Evolutionary conservation across 2,888 invertebrate genomes (phyloP).

Genomic region (Smittia sp.): DNA sequence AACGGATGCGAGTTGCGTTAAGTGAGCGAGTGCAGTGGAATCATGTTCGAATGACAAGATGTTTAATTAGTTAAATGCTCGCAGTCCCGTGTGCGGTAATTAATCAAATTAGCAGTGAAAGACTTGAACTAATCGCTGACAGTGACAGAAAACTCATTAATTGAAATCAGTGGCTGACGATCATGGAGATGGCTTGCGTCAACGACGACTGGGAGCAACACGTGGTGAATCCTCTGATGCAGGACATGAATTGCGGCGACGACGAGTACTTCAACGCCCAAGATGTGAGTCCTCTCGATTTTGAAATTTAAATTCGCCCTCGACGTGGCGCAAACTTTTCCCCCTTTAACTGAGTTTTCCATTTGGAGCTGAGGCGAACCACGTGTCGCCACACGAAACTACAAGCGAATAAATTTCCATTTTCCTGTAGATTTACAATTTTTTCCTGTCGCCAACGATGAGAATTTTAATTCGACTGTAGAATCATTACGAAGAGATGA

Average conservation of each 20-base stretch:
- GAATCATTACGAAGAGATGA: constrained; percentile 33
- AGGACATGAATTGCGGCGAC: constrained; percentile 60
- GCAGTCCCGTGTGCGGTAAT: not conserved
- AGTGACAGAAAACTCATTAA: not conserved
- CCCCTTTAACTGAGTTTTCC: not conserved
- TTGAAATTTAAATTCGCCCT: not conserved
- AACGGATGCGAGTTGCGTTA: not conserved
- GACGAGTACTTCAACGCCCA: constrained; percentile 61
- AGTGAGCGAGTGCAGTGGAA: constrained; percentile 3
- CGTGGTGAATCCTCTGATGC: constrained; percentile 57
- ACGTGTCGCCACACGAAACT: constrained; percentile 25
- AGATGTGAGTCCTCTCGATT: constrained; percentile 55
- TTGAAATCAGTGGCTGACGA: no score
- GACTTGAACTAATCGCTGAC: not conserved
- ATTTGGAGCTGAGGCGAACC: constrained; percentile 1
- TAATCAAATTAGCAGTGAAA: constrained; percentile 10
- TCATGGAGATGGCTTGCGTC: constrained; percentile 46
- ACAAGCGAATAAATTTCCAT: constrained; percentile 28
- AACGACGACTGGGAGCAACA: constrained; percentile 62
- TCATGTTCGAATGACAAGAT: constrained; percentile 8
- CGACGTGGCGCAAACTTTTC: not conserved
- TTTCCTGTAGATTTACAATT: not conserved
- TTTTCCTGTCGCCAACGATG: constrained; percentile 18
- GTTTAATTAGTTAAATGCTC: constrained; percentile 13
- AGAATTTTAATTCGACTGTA: constrained; percentile 29